These are phyloP conservation scores for Heliconius melpomene DNA, from an alignment of 1,140 invertebrate genomes.

Conservation along the genomic window DNA sequence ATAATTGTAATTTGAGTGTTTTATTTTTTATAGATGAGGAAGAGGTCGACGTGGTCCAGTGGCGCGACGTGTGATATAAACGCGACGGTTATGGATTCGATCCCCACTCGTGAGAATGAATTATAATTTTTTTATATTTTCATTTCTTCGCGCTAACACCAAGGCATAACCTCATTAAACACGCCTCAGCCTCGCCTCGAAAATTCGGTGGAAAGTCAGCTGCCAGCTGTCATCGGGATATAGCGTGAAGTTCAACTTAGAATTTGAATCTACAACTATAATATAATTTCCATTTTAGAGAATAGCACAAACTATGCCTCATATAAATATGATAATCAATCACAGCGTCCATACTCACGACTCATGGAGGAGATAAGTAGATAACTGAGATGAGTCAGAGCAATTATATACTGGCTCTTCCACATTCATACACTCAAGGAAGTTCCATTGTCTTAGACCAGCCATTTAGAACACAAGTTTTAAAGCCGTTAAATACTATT, in stretches of 20 bases:
- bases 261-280: too few species aligned
- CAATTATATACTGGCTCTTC: slow-evolving; percentile 33
- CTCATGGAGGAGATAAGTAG: not conserved
- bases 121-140: too few species aligned
- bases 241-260: too few species aligned
- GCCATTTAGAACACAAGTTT: slow-evolving; percentile 39
- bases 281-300: too few species aligned
- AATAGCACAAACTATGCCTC: not conserved
- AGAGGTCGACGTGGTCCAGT: too few species aligned
- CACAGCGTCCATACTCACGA: not conserved
- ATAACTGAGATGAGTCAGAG: slow-evolving; percentile 26
- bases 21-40: not conserved
- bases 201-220: too few species aligned
- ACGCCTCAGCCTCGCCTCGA: too few species aligned
- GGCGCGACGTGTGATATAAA: not conserved
- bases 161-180: too few species aligned
- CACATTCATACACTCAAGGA: slow-evolving; percentile 21
- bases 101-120: too few species aligned
- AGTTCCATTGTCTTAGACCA: slow-evolving; percentile 40
- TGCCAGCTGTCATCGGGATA: too few species aligned
- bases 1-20: not conserved
- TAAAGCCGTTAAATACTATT: slow-evolving; percentile 1
- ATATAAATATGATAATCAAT: not conserved
- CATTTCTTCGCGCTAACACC: too few species aligned
- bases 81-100: too few species aligned